These are phyloP conservation scores for Rhadinocentrus ornatus DNA, from an alignment of 2,797 vertebrate species.

Conservation along the genomic window DNA sequence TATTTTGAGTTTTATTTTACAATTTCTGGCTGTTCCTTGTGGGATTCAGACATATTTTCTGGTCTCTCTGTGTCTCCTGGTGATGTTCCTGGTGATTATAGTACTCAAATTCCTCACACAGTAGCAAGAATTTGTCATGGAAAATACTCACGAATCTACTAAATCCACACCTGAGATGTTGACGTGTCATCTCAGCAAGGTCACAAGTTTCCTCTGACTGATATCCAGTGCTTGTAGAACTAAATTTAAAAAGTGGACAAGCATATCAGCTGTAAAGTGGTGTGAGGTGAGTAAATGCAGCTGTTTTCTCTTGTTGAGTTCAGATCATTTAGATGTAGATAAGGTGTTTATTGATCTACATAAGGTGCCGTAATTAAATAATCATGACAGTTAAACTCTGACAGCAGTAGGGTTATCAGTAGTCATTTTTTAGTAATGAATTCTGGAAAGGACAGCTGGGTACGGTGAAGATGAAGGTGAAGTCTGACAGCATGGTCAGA, in stretches of 20 bases:
- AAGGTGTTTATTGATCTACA: not conserved
- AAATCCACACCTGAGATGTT: slow-evolving; percentile 40
- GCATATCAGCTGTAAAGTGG: not conserved
- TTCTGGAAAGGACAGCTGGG: not conserved
- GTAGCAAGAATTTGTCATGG: slow-evolving; percentile 40
- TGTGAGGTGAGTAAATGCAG: slow-evolving; percentile 7
- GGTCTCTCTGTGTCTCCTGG: not conserved
- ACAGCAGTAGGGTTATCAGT: not conserved
- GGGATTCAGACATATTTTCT: not conserved
- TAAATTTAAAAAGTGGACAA: slow-evolving; percentile 8
- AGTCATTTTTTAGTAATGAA: too few species aligned
- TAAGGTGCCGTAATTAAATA: too few species aligned
- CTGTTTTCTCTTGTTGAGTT: not conserved
- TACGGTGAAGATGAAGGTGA: not conserved
- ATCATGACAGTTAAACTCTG: not conserved
- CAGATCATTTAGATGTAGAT: not conserved
- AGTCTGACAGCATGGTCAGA: not conserved
- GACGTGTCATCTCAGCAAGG: slow-evolving; percentile 48
- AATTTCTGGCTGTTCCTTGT: not conserved
- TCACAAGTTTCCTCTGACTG: slow-evolving; percentile 50
- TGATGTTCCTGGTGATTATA: slow-evolving; percentile 1
- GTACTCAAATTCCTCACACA: slow-evolving; percentile 22
- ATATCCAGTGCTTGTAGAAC: slow-evolving; percentile 15
- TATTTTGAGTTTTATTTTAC: not conserved
- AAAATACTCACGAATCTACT: slow-evolving; percentile 40